Evolutionary conservation across 2,113 vertebrate genomes (phyloP), one percentile per base, ranked within the genome.

Genomic region (Typhlomys cinereus): DNA sequence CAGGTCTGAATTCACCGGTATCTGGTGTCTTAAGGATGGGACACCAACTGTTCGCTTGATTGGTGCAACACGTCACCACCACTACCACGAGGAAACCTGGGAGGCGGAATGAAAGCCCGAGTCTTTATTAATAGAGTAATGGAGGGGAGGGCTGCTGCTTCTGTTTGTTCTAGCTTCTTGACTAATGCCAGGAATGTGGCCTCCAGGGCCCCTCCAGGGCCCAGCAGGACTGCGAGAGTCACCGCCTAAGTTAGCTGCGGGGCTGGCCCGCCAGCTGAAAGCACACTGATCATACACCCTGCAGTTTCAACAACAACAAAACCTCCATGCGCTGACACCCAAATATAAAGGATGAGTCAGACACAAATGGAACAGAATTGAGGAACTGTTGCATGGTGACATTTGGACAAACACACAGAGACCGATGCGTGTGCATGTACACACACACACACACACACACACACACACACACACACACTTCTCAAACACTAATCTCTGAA

Each of bases 11-110:
- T 15, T 41, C 36, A 18, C 12, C 29, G 73, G 4, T 44, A 78
- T 76, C 92, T 94, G 73, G 4, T 44, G 78, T 76, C 92, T 94
- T 46, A 44, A 62, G 66, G 88, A 94, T 86, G 61, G 88, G 88
- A 88, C 31, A 34, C 52, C 79, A 95, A 95, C 70, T 82, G 73
- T 93, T 95, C 74, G 67, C 34, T 44, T 91, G 87, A 84, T 87
- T 46, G 76, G 61, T 39, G 48, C n/a, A 89, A 90, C 85, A 94
- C 70, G 48, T 17, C 44, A 54, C n/a, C 48, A 87, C 82, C 70
- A 41, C 14, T 50, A 54, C n/a, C 48, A 87, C 82, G 84, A 90
- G 41, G 46, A 48, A 79, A 76, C 89, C 44, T 29, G 50, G 73
- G 67, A 46, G 71, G 20, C 0, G 44, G 62, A 85, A 78, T 17